Conservation (phyloP, 2,888 invertebrate genomes). For the Physocephala rufipes region DNA sequence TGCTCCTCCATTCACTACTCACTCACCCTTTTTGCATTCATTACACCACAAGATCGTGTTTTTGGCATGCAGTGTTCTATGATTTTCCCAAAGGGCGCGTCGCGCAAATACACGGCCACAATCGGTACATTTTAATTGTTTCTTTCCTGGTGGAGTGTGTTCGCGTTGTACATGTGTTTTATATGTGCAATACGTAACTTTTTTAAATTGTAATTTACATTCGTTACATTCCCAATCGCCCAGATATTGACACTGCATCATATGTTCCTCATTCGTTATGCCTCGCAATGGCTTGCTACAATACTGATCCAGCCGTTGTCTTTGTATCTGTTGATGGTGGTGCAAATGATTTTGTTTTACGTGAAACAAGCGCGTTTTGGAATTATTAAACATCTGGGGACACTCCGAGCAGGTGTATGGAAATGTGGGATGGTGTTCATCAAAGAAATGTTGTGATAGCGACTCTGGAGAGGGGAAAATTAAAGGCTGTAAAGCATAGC, state of each 20-base stretch:
- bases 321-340: constrained; percentile 9
- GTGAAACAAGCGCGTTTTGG: constrained; percentile 43
- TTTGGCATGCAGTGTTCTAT: constrained; percentile 43
- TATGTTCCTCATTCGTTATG: constrained; percentile 39
- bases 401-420: constrained; percentile 49
- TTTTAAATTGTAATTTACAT: constrained; percentile 42
- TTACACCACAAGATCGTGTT: constrained; percentile 39
- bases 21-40: constrained; percentile 44
- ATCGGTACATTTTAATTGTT: constrained; percentile 40
- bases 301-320: constrained; percentile 41
- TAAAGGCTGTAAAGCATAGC: constrained; percentile 43
- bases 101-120: constrained; percentile 45
- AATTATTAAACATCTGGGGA: constrained; percentile 40
- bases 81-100: constrained; percentile 45
- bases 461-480: constrained; percentile 44
- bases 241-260: constrained; percentile 43
- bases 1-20: background rate
- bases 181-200: constrained; percentile 43
- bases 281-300: constrained; percentile 42
- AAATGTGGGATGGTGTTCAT: constrained; percentile 47
- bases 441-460: constrained; percentile 49
- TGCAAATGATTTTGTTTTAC: constrained; percentile 32
- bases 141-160: constrained; percentile 39
- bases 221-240: constrained; percentile 46
- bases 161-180: constrained; percentile 45